A percentile compares a stretch with the other conserved stretches of the same genome.
Evolutionary conservation across 2,888 invertebrate species (phyloP).

Genomic region (Xylophagus ater): DNA sequence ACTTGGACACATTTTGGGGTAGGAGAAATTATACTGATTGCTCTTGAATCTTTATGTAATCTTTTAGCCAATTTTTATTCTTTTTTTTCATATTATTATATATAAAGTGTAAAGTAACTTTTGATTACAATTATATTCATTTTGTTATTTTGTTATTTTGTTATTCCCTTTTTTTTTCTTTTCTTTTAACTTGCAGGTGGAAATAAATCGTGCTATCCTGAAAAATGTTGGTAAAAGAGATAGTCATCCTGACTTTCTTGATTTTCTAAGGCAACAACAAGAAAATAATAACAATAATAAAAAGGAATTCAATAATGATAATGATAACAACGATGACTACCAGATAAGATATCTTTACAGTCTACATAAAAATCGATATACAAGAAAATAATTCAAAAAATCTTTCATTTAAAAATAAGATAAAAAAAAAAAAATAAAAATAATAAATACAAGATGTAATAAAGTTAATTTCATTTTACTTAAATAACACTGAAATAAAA

Average conservation of each 20-base stretch:
- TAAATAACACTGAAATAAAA: too few species aligned
- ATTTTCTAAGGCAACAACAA: slow-evolving; percentile 13
- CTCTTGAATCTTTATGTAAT: too few species aligned
- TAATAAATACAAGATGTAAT: background rate
- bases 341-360: slow-evolving; percentile 33
- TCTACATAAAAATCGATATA: slow-evolving; percentile 29
- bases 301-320: slow-evolving; percentile 7
- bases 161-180: too few species aligned
- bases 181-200: slow-evolving; percentile 38
- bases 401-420: slow-evolving; percentile 7
- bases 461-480: background rate
- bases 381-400: slow-evolving; percentile 19
- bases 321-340: slow-evolving; percentile 24
- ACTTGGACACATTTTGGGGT: too few species aligned
- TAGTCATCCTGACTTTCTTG: slow-evolving; percentile 15
- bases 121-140: too few species aligned
- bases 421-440: background rate
- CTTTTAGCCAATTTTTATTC: too few species aligned
- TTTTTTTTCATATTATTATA: too few species aligned
- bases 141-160: too few species aligned
- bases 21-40: too few species aligned
- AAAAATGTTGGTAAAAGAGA: slow-evolving; percentile 66
- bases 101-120: too few species aligned
- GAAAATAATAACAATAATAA: slow-evolving; percentile 7
- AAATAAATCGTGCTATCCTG: slow-evolving; percentile 61